phyloP scores from a whole-genome alignment of 2,113 vertebrate species.

The Daphoenositta chrysoptera region DNA sequence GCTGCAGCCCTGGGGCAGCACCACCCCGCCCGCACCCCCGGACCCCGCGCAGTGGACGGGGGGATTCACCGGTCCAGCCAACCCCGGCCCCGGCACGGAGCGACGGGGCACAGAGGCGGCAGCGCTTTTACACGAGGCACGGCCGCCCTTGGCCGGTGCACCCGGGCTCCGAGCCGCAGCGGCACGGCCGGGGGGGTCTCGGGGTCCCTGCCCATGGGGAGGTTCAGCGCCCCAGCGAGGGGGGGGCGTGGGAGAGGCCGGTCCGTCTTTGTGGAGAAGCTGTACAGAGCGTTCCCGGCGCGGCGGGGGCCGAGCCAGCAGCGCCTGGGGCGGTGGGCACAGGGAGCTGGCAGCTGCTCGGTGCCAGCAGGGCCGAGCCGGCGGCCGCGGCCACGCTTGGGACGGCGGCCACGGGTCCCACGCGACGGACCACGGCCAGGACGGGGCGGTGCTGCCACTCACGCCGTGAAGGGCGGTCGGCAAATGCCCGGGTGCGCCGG shows the following conservation, averaged over 20 bases:
- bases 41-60: not conserved
- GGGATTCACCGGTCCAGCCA: not conserved
- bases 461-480: not conserved
- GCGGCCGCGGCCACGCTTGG: not conserved
- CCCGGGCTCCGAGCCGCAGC: not conserved
- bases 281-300: not conserved
- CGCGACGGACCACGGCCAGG: not conserved
- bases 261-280: not conserved
- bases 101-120: not conserved
- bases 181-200: not conserved
- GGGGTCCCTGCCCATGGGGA: not conserved
- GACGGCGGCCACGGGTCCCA: not conserved
- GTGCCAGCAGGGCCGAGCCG: not conserved
- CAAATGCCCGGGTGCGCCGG: accelerated
- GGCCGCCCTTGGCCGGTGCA: not conserved
- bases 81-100: accelerated
- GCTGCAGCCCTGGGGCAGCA: not conserved
- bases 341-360: not conserved
- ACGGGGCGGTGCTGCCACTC: not conserved
- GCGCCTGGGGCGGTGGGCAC: not conserved
- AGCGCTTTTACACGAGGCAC: not conserved
- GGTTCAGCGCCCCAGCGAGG: not conserved
- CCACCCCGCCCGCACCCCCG: too few species aligned
- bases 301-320: not conserved
- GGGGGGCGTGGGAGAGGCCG: not conserved